These are phyloP conservation scores for Euura lappo DNA, from an alignment of 1,140 invertebrate genomes.

Conservation along the genomic window DNA sequence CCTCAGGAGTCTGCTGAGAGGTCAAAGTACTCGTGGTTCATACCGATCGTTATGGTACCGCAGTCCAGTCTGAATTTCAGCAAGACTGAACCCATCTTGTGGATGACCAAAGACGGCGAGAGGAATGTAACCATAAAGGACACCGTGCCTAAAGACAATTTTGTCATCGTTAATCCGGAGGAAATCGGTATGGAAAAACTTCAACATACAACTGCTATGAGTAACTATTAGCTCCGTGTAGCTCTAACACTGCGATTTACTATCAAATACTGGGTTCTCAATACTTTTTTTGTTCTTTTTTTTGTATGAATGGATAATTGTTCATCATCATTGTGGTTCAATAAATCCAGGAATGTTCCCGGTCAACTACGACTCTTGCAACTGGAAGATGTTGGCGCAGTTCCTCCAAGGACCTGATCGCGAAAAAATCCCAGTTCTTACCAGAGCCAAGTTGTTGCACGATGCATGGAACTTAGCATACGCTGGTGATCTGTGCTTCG, in stretches of 20 bases:
- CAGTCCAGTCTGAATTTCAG: constrained; percentile 65
- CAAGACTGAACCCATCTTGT: constrained; percentile 61
- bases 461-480: constrained; percentile 82
- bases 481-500: constrained; percentile 75
- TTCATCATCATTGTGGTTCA: constrained; percentile 1
- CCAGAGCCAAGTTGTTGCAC: constrained; percentile 76
- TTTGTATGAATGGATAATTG: background rate
- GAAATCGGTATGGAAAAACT: constrained; percentile 71
- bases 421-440: constrained; percentile 70
- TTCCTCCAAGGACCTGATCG: constrained; percentile 65
- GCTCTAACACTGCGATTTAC: background rate
- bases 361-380: constrained; percentile 81
- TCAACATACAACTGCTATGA: no score
- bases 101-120: constrained; percentile 66
- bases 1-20: constrained; percentile 65
- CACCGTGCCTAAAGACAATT: constrained; percentile 63
- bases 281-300: background rate
- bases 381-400: constrained; percentile 76
- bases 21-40: constrained; percentile 72
- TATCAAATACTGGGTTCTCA: background rate
- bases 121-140: constrained; percentile 54
- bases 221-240: no score
- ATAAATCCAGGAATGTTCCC: constrained; percentile 71
- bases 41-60: constrained; percentile 67
- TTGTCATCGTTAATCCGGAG: constrained; percentile 80